A percentile compares a stretch with the other conserved stretches of the same genome.
phyloP scores from a whole-genome alignment of 2,113 vertebrate genomes.

The Megaceryle maxima region DNA sequence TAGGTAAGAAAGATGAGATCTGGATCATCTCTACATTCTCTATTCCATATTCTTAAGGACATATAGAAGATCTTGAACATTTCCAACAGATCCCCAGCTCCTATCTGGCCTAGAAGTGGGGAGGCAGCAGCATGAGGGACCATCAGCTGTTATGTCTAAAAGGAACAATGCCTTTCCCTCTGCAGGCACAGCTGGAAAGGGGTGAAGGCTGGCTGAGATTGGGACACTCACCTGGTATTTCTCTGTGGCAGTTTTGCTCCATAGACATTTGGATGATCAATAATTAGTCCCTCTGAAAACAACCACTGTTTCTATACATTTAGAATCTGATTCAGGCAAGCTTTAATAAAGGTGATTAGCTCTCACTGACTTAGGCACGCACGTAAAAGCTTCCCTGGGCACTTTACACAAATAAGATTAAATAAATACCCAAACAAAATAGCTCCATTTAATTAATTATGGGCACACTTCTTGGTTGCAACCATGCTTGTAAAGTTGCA shows the following conservation, averaged over 20 bases:
- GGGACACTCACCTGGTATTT: not conserved
- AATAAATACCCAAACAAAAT: not conserved
- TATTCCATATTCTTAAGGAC: not conserved
- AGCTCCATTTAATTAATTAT: not conserved
- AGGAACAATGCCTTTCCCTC: not conserved
- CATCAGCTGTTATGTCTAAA: not conserved
- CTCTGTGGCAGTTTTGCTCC: not conserved
- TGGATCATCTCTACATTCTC: not conserved
- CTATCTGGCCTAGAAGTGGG: not conserved
- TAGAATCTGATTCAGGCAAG: not conserved
- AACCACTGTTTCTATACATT: not conserved
- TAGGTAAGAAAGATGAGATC: not conserved
- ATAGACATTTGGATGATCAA: not conserved
- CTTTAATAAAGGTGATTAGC: not conserved
- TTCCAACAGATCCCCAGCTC: not conserved
- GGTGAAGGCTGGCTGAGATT: not conserved
- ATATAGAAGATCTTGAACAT: not conserved
- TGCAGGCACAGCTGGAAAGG: not conserved
- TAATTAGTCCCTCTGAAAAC: not conserved
- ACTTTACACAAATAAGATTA: not conserved
- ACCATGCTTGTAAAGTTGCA: not conserved
- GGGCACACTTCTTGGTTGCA: not conserved
- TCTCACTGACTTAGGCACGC: not conserved
- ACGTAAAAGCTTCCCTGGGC: not conserved
- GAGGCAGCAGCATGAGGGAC: fast-evolving